Evolutionary conservation across 2,113 vertebrate genomes (phyloP), one percentile per base, ranked within the genome.

Genomic region (Nasalis larvatus): DNA sequence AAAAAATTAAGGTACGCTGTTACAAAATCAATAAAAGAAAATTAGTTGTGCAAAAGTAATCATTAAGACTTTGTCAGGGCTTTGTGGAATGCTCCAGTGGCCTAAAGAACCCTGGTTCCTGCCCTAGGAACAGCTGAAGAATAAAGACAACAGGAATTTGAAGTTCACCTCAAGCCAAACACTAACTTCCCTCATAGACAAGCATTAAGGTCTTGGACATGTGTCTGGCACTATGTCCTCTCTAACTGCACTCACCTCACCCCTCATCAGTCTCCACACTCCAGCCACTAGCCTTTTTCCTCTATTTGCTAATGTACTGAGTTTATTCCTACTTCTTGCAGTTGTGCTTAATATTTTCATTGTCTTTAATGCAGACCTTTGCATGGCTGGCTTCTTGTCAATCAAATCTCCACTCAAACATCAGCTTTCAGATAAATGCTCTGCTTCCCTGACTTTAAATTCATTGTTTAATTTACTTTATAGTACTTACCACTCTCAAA

Each of bases 381-480:
- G 42, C 18, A 47, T 63, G 69, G 25, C 21, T 92, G 85, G 18
- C 84, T 96, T 85, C 32, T 82, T 69, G 58, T 80, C 95, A 90
- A n/a, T 94, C 80, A 92, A 77, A 18, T 85, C 18, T 85, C 56
- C 69, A 58, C 23, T 66, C 16, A 56, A 71, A 60, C 37, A 60
- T 77, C 18, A 89, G 58, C 40, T 52, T 83, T 89, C 52, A 77
- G n/a, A 89, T 71, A 71, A 89, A 89, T 35, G 23, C 12, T 87
- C 69, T n/a, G 12, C 32, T 93, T 90, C 40, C 11, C 32, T 63
- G 87, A 83, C 35, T 27, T 89, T 45, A 77, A 76, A 45, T 68
- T 78, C n/a, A 73, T 80, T 89, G 8, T 74, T 96, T 86, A 68
- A 56, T 60, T 95, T 95, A 82, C 37, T 89, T 82, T 7, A 21